Base-by-base conservation (phyloP, 1,140 invertebrate genomes). In the Caenorhabditis briggsae region DNA sequence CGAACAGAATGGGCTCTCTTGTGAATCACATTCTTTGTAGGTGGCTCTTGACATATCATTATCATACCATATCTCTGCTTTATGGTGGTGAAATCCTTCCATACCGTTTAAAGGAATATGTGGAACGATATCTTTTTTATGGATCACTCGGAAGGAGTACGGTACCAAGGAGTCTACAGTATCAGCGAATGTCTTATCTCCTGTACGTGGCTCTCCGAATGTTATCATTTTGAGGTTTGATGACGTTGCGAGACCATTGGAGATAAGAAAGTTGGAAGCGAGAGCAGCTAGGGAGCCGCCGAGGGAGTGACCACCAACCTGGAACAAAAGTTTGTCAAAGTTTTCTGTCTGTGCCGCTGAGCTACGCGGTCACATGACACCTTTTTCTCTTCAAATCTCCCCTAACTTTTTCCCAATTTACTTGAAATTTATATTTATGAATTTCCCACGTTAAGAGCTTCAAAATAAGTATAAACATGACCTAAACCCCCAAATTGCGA, bases 211-310 rank as follows among this genome's bases (percentile, higher is more conserved):
- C 61, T 87, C 86, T 48, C 82, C 86, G 53, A 87, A 86, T 7
- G 86, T 86, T 18, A 87, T 64, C 83, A 85, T 43, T 33, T 55
- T 25, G 1, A 85, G 33, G 16, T 58, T 74, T 6, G 50, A 43
- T 14, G 59, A 88, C 9, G 55, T 82, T 48, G 55, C 18, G 16
- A 86, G 70, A 8, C 70, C 70, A n/a, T 23, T 53, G 0, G 84
- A n/a, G 74, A 82, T 58, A 46, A 88, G 55, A 48, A 88, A 84
- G 0, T 88, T 65, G 25, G 88, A 41, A 18, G 58, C 78, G 6
- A 88, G 70, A 25, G 59, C 55, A 7, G 88, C 88, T 46, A 89
- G 82, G 23, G 88, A 48, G 2, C 88, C 88, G 25, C 88, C 88
- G 2, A 89, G 70, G 12, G 82, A 84, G 53, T 89, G 88, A 2